Evolutionary conservation across 2,113 vertebrate genomes (phyloP).

Genomic region (Myxocyprinus asiaticus): DNA sequence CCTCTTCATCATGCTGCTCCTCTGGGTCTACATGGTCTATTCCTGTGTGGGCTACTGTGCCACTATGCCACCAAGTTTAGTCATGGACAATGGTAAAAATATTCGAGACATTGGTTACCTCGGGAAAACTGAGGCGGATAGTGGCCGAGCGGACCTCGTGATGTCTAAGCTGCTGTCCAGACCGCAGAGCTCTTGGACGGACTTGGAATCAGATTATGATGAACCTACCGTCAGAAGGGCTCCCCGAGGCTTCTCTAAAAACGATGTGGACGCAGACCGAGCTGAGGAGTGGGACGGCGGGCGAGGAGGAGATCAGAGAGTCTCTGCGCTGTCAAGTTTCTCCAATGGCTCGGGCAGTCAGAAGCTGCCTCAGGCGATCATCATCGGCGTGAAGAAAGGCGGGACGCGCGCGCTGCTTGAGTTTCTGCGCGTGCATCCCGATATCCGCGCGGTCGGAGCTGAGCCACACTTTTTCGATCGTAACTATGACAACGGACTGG

Average conservation of each 20-base stretch:
- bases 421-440: constrained; percentile 87
- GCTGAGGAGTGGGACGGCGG: constrained; percentile 57
- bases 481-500: constrained; percentile 86
- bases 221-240: constrained; percentile 66
- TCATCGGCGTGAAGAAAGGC: constrained; percentile 94
- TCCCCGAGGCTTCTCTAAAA: constrained; percentile 72
- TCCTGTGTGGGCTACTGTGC: constrained; percentile 90
- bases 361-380: constrained; percentile 90
- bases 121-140: constrained; percentile 64
- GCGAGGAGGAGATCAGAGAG: constrained; percentile 53
- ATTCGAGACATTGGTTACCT: no score
- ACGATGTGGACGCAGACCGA: constrained; percentile 64
- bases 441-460: constrained; percentile 87
- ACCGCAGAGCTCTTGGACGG: constrained; percentile 72
- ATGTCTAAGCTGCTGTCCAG: constrained; percentile 72
- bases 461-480: constrained; percentile 92
- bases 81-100: constrained; percentile 63
- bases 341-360: constrained; percentile 89
- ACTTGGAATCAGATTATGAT: constrained; percentile 75
- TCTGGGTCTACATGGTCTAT: constrained; percentile 93
- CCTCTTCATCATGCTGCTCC: constrained; percentile 88
- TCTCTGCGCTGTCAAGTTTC: constrained; percentile 85
- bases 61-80: constrained; percentile 73
- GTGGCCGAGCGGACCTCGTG: constrained; percentile 60
- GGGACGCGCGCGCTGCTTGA: constrained; percentile 89